Evolutionary conservation across 2,888 invertebrate species (phyloP).

Genomic region (Pollenia griseotomentosa): DNA sequence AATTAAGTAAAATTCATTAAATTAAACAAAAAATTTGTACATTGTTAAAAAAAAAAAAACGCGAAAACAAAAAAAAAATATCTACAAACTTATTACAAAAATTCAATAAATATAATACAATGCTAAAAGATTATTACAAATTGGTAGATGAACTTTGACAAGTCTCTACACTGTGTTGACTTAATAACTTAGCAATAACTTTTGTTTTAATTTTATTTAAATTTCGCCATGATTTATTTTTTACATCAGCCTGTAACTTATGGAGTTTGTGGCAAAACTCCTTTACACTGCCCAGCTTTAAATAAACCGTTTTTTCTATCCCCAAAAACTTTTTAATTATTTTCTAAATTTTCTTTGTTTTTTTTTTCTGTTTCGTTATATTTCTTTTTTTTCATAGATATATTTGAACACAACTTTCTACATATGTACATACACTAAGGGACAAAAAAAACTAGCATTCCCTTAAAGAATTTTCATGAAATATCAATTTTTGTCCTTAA

Average conservation of each 20-base stretch:
- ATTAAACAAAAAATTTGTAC: conserved; percentile 61
- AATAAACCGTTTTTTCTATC: conserved; percentile 16
- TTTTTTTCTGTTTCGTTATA: not conserved
- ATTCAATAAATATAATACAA: conserved; percentile 58
- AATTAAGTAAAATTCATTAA: conserved; percentile 32
- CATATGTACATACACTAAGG: conserved; percentile 62
- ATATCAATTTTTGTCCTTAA: conserved; percentile 49
- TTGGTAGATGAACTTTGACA: not conserved
- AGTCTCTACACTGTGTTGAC: not conserved
- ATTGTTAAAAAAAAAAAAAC: conserved; percentile 21
- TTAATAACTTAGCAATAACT: conserved; percentile 35
- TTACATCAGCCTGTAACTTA: conserved; percentile 77
- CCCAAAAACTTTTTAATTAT: conserved; percentile 51
- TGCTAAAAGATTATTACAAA: conserved; percentile 26
- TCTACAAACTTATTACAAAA: conserved; percentile 48
- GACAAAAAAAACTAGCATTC: conserved; percentile 42
- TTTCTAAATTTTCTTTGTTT: conserved; percentile 31
- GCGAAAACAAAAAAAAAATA: conserved; percentile 25
- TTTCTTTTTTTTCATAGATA: conserved; percentile 6
- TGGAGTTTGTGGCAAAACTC: conserved; percentile 12
- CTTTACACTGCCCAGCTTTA: not conserved
- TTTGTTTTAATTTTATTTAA: conserved; percentile 5
- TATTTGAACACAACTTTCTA: conserved; percentile 63
- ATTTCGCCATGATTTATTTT: conserved; percentile 25
- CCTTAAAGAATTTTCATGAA: conserved; percentile 11